Evolutionary conservation across 2,888 invertebrate genomes (phyloP), one percentile per base, ranked within the genome.

Genomic region (Leucophenga montana): DNA sequence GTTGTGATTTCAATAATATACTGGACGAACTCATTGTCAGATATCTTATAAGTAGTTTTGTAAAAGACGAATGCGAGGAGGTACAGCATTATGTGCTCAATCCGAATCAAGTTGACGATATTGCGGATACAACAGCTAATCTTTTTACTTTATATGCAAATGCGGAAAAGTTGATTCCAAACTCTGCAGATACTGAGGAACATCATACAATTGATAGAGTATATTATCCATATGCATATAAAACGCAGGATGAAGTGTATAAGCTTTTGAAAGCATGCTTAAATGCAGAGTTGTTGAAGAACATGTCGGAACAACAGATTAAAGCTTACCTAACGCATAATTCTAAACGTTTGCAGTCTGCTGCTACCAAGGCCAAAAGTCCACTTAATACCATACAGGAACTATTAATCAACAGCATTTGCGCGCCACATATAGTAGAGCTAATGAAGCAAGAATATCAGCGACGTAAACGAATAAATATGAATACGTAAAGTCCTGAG

Each of bases 11-110:
- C 9, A 86, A 86, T 39, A 76, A 83, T 14, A 85, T 84, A 54
- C 74, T 88, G 6, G 84, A 86, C 61, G 95, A 95, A 89, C 92
- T 93, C 5, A 89, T 94, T 27, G 92, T 93, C 0, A 92, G 92
- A 86, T 91, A 92, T 81, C 86, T 94, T 66, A 90, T 94, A 0
- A 91, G 92, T 20, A 92, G 92, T 81, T 87, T 92, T 75, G 90
- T 91, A 62, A 91, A 91, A 80, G 90, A 90, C 67, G 85, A 91
- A n/a, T 88, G 90, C n/a, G 85, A 88, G 13, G 88, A 89, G 54
- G 88, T 90, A 3, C 90, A 89, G 31, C 88, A 89, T 56, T 86
- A 90, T 67, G 83, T 94, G 65, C 87, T 94, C 39, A 94, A 94
- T 89, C 94, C 94, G 44, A 94, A 93, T 88, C 93, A 93, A 89